Evolutionary conservation across 1,140 invertebrate genomes (phyloP).

Genomic region (Heliconius eleuchia): DNA sequence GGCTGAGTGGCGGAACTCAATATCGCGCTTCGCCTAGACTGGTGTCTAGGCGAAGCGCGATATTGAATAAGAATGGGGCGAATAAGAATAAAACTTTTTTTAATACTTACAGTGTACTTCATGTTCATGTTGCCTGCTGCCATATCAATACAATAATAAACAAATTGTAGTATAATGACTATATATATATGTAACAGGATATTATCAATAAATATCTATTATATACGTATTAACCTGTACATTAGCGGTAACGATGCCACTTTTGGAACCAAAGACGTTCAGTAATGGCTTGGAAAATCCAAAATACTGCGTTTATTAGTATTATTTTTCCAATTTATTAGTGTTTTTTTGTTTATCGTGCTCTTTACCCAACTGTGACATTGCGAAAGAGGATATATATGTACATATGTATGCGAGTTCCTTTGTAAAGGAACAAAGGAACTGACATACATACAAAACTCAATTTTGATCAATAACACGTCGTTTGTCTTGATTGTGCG

Average conservation of each 20-base stretch:
- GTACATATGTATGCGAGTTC: no score
- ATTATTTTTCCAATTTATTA: background rate
- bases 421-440: no score
- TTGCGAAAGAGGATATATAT: no score
- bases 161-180: background rate
- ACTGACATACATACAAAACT: no score
- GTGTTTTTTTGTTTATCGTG: background rate
- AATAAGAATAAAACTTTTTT: no score
- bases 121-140: slow-evolving; percentile 1
- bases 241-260: background rate
- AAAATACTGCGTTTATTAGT: background rate
- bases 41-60: no score
- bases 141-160: background rate
- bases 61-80: no score
- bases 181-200: background rate
- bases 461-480: no score
- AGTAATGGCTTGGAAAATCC: background rate
- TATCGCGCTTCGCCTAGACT: no score
- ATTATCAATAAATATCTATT: background rate
- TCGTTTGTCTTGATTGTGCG: no score
- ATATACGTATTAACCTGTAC: background rate
- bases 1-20: no score
- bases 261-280: background rate
- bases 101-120: slow-evolving; percentile 3
- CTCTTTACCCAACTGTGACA: no score